Base-by-base conservation (phyloP, 2,113 vertebrate genomes). In the Heteronetta atricapilla region DNA sequence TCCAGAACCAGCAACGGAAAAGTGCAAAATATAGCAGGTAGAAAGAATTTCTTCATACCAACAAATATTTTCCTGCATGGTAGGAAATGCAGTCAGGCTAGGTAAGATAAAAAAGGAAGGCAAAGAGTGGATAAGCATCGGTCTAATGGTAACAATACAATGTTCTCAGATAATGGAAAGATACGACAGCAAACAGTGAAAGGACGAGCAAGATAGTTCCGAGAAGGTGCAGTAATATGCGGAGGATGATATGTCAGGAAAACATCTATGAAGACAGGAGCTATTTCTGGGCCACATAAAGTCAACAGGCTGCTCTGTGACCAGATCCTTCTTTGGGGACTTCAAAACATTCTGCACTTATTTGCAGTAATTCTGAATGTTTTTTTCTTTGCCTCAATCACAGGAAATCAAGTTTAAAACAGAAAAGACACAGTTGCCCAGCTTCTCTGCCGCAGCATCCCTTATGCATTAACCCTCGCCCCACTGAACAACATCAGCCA, bases 101-200 rank as follows among this genome's bases (percentile, higher is more conserved):
- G 53, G 86, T 74, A 69, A 93, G 76, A 94, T 93, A 86, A 88
- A 94, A 85, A 94, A 91, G 74, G 78, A 64, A 94, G 50, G 88
- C 55, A 84, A 83, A 68, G 73, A 86, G 56, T 56, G 76, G 95
- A 94, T 92, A 94, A 96, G 79, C 70, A 93, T 96, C 95, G 92
- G 88, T 90, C 94, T 96, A 95, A 97, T 96, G 90, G 91, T 93
- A 95, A 94, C 91, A 94, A 95, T 86, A 67, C 87, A 89, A 31
- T 82, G 76, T 86, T 89, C 85, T 93, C 85, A 92, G 92, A 94
- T 92, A 95, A 92, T 91, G 74, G 87, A 93, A 95, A 91, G 87
- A 95, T 91, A 92, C 21, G 73, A 87, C 88, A 91, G 91, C 84
- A 94, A 94, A 94, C 67, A 90, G 73, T 92, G 93, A 95, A 96